Evolutionary conservation across 2,797 vertebrate genomes (phyloP).

Genomic region (Sebastes variabilis): DNA sequence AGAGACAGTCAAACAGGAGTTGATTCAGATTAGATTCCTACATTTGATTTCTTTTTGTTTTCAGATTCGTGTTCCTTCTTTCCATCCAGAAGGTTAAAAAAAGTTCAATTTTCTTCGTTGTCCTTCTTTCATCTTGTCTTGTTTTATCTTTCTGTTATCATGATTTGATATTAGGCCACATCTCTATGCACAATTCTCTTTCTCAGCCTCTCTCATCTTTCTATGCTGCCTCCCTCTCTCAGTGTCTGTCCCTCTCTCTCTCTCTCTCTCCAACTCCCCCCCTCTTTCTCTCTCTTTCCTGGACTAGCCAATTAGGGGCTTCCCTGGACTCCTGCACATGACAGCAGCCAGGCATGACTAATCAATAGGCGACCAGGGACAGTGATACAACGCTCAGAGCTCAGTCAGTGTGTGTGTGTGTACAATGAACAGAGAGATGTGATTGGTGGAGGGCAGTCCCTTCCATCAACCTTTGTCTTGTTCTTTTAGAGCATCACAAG

Average conservation of each 20-base stretch:
- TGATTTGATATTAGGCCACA: constrained; percentile 23
- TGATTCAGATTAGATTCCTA: background rate
- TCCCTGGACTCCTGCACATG: constrained; percentile 84
- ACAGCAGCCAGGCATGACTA: constrained; percentile 88
- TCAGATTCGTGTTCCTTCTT: background rate
- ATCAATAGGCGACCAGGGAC: constrained; percentile 83
- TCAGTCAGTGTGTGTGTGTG: constrained; percentile 24
- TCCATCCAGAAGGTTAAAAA: constrained; percentile 8
- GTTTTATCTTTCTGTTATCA: constrained; percentile 19
- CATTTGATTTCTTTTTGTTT: background rate
- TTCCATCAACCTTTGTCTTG: constrained; percentile 72
- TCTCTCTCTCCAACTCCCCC: constrained; percentile 42
- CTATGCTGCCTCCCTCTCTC: constrained; percentile 53
- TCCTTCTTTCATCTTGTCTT: constrained; percentile 1
- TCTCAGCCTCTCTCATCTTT: constrained; percentile 59
- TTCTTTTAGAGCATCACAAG: constrained; percentile 63
- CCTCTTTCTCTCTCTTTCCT: constrained; percentile 55
- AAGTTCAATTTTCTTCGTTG: background rate
- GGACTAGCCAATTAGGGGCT: constrained; percentile 86
- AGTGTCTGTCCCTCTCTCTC: constrained; percentile 40
- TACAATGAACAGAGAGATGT: constrained; percentile 22
- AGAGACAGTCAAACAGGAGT: background rate
- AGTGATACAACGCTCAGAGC: constrained; percentile 58
- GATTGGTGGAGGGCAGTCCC: constrained; percentile 61
- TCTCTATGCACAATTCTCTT: constrained; percentile 34